Evolutionary conservation across 1,140 invertebrate genomes (phyloP).

Genomic region (Maniola jurtina): DNA sequence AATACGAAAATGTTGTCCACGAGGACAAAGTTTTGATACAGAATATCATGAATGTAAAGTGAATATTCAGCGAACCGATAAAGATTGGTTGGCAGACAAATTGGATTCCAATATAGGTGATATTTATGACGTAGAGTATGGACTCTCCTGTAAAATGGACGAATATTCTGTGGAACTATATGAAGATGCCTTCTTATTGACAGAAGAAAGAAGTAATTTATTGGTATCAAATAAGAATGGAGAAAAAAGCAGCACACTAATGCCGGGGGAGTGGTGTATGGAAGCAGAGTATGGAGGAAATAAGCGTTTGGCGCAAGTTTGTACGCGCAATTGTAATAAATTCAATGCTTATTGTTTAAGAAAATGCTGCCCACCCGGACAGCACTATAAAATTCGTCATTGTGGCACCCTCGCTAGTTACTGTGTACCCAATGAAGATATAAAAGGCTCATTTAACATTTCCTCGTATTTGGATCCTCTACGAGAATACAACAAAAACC

Average conservation of each 20-base stretch:
- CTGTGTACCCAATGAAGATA: slow-evolving; percentile 50
- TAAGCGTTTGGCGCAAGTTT: slow-evolving; percentile 56
- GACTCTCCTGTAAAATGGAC: slow-evolving; percentile 53
- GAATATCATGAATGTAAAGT: slow-evolving; percentile 47
- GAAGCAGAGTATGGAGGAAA: slow-evolving; percentile 45
- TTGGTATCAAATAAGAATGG: slow-evolving; percentile 34
- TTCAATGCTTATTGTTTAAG: slow-evolving; percentile 61
- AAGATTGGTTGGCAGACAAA: slow-evolving; percentile 37
- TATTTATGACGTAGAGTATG: slow-evolving; percentile 55
- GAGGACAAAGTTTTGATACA: slow-evolving; percentile 48
- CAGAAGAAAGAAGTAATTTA: slow-evolving; percentile 45
- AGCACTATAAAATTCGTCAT: slow-evolving; percentile 48
- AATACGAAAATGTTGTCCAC: slow-evolving; percentile 61
- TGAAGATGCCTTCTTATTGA: slow-evolving; percentile 42
- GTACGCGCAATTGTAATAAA: slow-evolving; percentile 48
- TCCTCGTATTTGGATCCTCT: slow-evolving; percentile 52
- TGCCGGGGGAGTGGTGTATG: slow-evolving; percentile 66
- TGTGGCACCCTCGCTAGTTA: slow-evolving; percentile 47
- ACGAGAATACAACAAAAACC: slow-evolving; percentile 32
- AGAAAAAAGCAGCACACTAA: slow-evolving; percentile 24
- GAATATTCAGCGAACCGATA: slow-evolving; percentile 25
- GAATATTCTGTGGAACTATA: slow-evolving; percentile 56
- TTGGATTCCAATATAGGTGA: slow-evolving; percentile 36
- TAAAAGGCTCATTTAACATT: slow-evolving; percentile 46
- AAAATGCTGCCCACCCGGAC: slow-evolving; percentile 73